A percentile compares a stretch with the other conserved stretches of the same genome.
These are phyloP conservation scores for Eumerus sabulonum DNA, from an alignment of 2,888 invertebrate genomes.

Conservation along the genomic window DNA sequence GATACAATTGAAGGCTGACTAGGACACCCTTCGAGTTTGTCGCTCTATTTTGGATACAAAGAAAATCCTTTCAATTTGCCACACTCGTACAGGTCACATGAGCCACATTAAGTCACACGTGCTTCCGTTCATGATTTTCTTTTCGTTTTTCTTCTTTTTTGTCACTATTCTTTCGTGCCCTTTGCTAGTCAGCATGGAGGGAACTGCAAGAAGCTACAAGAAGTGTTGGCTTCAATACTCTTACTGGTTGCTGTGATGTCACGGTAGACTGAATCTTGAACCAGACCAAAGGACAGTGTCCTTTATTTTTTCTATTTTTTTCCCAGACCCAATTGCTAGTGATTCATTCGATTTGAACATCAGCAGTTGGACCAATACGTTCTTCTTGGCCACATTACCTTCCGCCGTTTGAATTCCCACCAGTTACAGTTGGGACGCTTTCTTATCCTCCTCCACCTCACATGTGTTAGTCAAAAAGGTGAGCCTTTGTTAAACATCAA, in stretches of 20 bases:
- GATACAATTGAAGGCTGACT: too few species aligned
- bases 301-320: background rate
- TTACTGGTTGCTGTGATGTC: constrained; percentile 24
- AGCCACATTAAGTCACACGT: constrained; percentile 55
- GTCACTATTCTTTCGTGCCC: background rate
- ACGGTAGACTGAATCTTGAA: constrained; percentile 28
- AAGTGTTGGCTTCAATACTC: constrained; percentile 20
- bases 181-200: too few species aligned
- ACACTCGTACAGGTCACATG: constrained; percentile 24
- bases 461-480: constrained; percentile 62
- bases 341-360: constrained; percentile 29
- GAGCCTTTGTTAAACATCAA: constrained; percentile 56
- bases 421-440: background rate
- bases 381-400: constrained; percentile 42
- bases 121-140: constrained; percentile 24
- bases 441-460: constrained; percentile 3
- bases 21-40: background rate
- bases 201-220: background rate
- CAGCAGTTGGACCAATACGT: constrained; percentile 25
- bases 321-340: constrained; percentile 14
- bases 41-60: background rate
- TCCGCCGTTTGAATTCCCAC: constrained; percentile 17
- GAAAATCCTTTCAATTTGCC: constrained; percentile 51
- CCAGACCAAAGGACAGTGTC: constrained; percentile 2
- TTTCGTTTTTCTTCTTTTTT: background rate